phyloP scores from a whole-genome alignment of 2,888 invertebrate genomes.

The Cosmia pyralina region DNA sequence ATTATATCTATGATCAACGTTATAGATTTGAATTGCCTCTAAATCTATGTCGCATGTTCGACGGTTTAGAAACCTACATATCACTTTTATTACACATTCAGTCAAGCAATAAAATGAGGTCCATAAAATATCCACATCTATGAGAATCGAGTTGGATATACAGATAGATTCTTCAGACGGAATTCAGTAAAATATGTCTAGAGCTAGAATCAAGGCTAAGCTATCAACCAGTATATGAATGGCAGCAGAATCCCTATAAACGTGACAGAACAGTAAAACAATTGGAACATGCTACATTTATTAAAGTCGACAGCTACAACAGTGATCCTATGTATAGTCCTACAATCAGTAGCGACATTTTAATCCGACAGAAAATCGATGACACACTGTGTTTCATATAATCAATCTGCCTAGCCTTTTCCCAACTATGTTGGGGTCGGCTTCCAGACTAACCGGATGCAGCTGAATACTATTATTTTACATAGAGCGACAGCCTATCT shows the following conservation, averaged over 20 bases:
- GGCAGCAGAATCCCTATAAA: slow-evolving; percentile 16
- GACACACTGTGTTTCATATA: background rate
- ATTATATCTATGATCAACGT: slow-evolving; percentile 53
- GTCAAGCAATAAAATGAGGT: slow-evolving; percentile 52
- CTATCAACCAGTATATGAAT: slow-evolving; percentile 7
- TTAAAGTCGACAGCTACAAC: background rate
- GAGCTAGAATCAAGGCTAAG: background rate
- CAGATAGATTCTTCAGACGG: slow-evolving; percentile 26
- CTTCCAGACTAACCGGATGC: no score
- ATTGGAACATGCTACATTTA: slow-evolving; percentile 22
- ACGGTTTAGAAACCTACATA: slow-evolving; percentile 47
- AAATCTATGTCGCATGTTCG: slow-evolving; percentile 37
- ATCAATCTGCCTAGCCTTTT: no score
- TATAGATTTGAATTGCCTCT: slow-evolving; percentile 41
- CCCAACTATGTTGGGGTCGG: no score
- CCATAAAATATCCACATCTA: slow-evolving; percentile 50
- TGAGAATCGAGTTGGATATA: slow-evolving; percentile 33
- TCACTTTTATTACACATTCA: slow-evolving; percentile 56
- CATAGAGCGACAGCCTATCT: no score
- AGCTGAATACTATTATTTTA: no score
- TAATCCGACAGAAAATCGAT: slow-evolving; percentile 21
- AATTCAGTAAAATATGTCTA: slow-evolving; percentile 15
- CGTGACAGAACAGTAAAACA: slow-evolving; percentile 12
- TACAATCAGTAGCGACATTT: background rate
- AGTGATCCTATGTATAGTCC: background rate